phyloP scores from a whole-genome alignment of 2,113 vertebrate species.

The Rhizomys pruinosus region DNA sequence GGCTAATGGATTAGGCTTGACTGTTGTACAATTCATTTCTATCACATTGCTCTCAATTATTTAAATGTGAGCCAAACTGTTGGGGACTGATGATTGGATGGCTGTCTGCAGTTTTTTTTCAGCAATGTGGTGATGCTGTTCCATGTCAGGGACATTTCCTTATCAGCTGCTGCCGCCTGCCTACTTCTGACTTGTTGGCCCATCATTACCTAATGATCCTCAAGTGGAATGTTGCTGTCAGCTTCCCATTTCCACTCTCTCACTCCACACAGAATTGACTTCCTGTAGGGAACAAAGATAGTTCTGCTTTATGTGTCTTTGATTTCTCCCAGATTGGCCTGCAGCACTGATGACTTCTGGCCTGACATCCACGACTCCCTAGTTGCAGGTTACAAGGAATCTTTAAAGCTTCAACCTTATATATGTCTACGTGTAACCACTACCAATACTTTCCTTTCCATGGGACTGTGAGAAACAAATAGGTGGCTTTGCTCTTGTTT shows the following conservation, averaged over 20 bases:
- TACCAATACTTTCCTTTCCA: not conserved
- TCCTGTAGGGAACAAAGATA: not conserved
- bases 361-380: not conserved
- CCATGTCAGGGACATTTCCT: not conserved
- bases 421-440: not conserved
- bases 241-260: not conserved
- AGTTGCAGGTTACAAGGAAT: not conserved
- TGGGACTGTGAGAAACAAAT: not conserved
- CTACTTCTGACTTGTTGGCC: not conserved
- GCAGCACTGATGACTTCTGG: not conserved
- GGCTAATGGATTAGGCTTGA: conserved; percentile 7
- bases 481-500: not conserved
- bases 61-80: conserved; percentile 4
- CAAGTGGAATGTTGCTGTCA: accelerated
- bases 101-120: not conserved
- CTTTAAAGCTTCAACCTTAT: not conserved
- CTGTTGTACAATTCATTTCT: conserved; percentile 8
- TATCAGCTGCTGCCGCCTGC: not conserved
- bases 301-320: not conserved
- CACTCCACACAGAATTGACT: not conserved
- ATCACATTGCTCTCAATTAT: not conserved
- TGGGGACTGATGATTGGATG: not conserved
- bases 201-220: not conserved
- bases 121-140: not conserved
- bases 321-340: not conserved